Evolutionary conservation across 2,888 invertebrate genomes (phyloP), one percentile per base, ranked within the genome.

Genomic region (Kryphioiulus occultus): DNA sequence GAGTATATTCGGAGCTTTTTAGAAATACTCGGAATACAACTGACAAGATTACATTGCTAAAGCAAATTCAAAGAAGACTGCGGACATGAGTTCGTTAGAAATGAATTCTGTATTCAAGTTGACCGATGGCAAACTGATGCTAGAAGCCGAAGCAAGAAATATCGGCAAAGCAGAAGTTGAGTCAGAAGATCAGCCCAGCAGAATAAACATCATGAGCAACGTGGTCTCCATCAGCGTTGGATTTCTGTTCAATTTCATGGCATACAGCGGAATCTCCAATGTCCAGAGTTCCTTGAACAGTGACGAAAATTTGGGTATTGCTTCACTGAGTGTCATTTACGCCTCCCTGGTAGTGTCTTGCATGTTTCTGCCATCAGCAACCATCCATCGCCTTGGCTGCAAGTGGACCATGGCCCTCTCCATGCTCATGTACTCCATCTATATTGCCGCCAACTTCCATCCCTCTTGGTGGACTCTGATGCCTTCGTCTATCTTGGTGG

Each of bases 401-500:
- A 99, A 99, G 93, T 97, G 98, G 97, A 98, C 99, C 17, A 94
- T 99, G 88, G 97, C 97, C 90, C 92, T 96, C 88, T 97, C 98
- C 88, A 96, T 99, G 95, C 92, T 97, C 90, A 96, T 98, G 91
- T 99, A 99, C 92, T 96, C 96, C 44, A 95, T 97, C 1, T 99
- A 98, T 93, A 98, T 99, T 91, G 97, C 95, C 84, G 95, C 98
- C 82, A 99, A 99, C 92, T 96, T 99, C 91, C 96, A 96, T 91
- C 98, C 99, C 0, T 94, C 94, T 89, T 95, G 94, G 89, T 91
- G 90, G 88, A 97, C 89, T 10, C 15, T 89, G n/a, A 85, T 89
- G 17, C 89, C 89, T 30, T 42, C 98, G 59, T 98, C 98, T 32
- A 95, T 98, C 39, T 93, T 99, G n/a, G 94, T 98, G 47, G 99